Evolutionary conservation across 2,113 vertebrate genomes (phyloP).

Genomic region (Leucopsar rothschildi): DNA sequence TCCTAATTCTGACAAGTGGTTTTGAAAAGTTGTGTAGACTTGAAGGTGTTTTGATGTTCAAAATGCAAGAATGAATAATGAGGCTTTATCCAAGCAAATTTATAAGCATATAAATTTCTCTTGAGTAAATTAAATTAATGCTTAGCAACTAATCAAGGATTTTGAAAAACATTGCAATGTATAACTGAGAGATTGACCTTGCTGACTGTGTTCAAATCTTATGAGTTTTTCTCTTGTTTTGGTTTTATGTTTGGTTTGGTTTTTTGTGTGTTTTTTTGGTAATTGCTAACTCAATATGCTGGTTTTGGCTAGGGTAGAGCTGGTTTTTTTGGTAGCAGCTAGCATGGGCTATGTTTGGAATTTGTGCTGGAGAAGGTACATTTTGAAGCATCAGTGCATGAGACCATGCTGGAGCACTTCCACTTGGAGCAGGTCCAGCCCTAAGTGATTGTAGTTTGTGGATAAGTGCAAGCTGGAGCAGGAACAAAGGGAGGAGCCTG

Average conservation of each 20-base stretch:
- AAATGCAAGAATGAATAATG: not conserved
- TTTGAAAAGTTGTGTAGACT: not conserved
- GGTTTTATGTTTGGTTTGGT: not conserved
- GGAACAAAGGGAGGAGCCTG: not conserved
- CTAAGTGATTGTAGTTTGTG: not conserved
- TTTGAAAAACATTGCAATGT: not conserved
- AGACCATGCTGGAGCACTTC: not conserved
- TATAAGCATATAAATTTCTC: not conserved
- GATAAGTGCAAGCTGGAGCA: not conserved
- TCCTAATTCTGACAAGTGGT: not conserved
- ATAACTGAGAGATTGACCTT: not conserved
- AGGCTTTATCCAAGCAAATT: not conserved
- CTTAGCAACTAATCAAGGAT: not conserved
- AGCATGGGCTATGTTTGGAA: not conserved
- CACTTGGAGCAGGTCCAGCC: not conserved
- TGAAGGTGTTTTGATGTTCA: not conserved
- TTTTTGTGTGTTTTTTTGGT: not conserved
- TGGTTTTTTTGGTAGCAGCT: not conserved
- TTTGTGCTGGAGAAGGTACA: not conserved
- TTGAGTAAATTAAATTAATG: not conserved
- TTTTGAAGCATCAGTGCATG: not conserved
- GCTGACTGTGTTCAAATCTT: not conserved
- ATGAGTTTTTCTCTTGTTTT: not conserved
- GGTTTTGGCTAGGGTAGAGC: not conserved
- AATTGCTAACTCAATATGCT: not conserved